phyloP scores from a whole-genome alignment of 53 echinoderm and acorn worm genomes.

The Crossaster papposus region DNA sequence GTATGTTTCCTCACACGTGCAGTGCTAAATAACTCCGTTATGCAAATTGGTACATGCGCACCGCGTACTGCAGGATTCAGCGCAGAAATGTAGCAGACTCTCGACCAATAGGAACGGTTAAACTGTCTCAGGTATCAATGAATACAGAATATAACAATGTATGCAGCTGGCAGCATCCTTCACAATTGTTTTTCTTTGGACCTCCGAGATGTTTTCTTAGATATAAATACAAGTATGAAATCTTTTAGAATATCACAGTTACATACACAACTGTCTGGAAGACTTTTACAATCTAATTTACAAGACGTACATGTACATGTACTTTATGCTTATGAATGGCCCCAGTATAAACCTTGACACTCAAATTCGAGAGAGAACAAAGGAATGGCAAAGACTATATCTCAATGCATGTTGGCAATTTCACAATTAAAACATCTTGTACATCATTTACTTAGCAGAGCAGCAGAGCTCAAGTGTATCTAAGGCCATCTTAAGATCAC shows the following conservation, averaged over 20 bases:
- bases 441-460: too few relatives aligned
- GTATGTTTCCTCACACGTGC: too few relatives aligned
- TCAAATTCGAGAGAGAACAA: background rate
- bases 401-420: background rate
- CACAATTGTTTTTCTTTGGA: background rate
- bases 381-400: background rate
- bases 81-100: too few relatives aligned
- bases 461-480: too few relatives aligned
- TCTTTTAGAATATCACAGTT: background rate
- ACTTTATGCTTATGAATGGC: background rate
- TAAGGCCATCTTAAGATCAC: too few relatives aligned
- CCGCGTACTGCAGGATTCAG: too few relatives aligned
- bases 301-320: background rate
- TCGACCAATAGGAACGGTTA: too few relatives aligned
- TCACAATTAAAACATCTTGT: too few relatives aligned
- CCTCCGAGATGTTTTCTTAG: background rate
- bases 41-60: too few relatives aligned
- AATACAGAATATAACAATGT: background rate
- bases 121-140: too few relatives aligned
- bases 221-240: background rate
- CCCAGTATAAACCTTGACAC: background rate
- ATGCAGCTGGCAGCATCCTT: background rate
- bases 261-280: background rate
- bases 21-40: too few relatives aligned
- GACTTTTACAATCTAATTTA: background rate